Evolutionary conservation across 2,888 invertebrate species (phyloP).

Genomic region (Miltochrista miniata): DNA sequence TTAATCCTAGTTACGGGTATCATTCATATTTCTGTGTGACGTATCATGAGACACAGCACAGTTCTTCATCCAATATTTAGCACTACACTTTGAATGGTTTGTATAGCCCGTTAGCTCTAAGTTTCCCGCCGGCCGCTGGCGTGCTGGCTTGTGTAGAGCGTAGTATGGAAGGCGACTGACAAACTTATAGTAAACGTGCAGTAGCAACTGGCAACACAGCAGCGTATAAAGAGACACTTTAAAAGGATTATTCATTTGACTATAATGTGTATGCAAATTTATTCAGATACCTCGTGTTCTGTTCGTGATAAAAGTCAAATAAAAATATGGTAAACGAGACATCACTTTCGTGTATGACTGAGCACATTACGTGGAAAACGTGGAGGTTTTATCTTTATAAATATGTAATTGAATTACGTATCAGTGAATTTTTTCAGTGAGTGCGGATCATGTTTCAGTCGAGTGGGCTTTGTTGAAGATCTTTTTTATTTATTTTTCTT

Average conservation of each 20-base stretch:
- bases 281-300: constrained; percentile 23
- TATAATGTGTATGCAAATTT: constrained; percentile 33
- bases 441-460: too few species aligned
- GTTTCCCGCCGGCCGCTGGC: too few species aligned
- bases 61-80: constrained; percentile 37
- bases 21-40: constrained; percentile 48
- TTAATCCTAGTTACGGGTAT: constrained; percentile 42
- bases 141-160: too few species aligned
- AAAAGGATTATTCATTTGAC: constrained; percentile 20
- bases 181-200: too few species aligned
- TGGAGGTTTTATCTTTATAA: constrained; percentile 17
- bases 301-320: constrained; percentile 26
- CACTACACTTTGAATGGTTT: constrained; percentile 26
- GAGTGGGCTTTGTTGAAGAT: too few species aligned
- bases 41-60: constrained; percentile 29
- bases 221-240: constrained; percentile 16
- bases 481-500: too few species aligned
- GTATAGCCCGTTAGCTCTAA: too few species aligned
- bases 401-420: constrained; percentile 13
- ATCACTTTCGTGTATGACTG: constrained; percentile 22
- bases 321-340: constrained; percentile 27
- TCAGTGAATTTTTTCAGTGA: background rate
- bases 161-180: too few species aligned
- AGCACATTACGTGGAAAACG: constrained; percentile 7
- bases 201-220: constrained; percentile 10